Base-by-base conservation (phyloP, 2,113 vertebrate genomes). In the Lophura nycthemera region DNA sequence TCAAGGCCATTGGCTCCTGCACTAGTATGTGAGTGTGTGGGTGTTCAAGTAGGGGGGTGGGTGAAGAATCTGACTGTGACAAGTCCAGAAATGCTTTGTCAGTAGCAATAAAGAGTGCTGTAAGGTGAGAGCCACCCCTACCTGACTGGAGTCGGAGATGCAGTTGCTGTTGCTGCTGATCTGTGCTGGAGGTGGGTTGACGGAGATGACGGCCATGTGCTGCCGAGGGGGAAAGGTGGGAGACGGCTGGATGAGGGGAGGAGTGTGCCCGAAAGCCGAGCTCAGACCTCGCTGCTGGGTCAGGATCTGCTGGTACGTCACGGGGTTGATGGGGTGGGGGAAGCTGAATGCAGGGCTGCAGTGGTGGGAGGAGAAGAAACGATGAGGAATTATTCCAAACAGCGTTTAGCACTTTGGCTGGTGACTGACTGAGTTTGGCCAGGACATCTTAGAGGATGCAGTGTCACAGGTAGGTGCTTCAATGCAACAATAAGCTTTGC, bases 231-330 rank as follows among this genome's bases (percentile, higher is more conserved):
- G 97, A 83, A 98, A 99, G 2, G 99, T 98, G 0, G 98, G 98
- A 0, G 99, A 97, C 0, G 98, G 98, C 81, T 99, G 99, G 52
- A 99, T 97, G 84, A 99, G 96, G 30, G 99, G 99, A 14, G 99
- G 98, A 0, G 98, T 98, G 96, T 99, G 99, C 67, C 99, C 99
- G 0, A 99, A 99, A 45, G 99, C 98, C 4, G 98, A 98, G 73
- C 98, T 99, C 78, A 99, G 97, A 43, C 98, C 96, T 69, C 99
- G 97, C 96, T 99, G 99, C 96, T 99, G 99, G 86, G 97, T 98
- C 96, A 99, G 93, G 74, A 99, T 98, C 97, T 99, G 99, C 98
- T 99, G 99, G 96, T 99, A 99, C 0, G 99, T 98, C 97, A 99
- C 93, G 0, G 99, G 99, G 90, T 99, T 99, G 97, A 99, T 99